Evolutionary conservation across 1,140 invertebrate species (phyloP).

Genomic region (Hyles vespertilio): DNA sequence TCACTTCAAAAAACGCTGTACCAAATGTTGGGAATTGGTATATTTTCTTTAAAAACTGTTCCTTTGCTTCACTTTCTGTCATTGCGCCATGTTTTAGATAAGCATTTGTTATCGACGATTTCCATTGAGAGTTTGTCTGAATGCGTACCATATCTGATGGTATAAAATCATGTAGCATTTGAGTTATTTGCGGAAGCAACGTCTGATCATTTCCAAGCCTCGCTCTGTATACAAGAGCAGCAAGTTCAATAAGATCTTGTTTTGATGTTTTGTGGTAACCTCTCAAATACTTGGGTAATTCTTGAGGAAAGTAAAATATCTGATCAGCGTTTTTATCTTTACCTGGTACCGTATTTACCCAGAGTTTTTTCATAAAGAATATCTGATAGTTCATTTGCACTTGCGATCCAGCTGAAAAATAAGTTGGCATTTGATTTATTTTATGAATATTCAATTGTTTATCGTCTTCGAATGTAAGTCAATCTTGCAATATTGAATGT

Average conservation of each 20-base stretch:
- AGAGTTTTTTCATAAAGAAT: slow-evolving; percentile 98
- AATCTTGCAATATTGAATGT: too few relatives aligned
- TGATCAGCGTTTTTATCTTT: slow-evolving; percentile 92
- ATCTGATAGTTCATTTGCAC: slow-evolving; percentile 92
- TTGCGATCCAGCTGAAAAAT: slow-evolving; percentile 64
- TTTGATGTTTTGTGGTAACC: slow-evolving; percentile 91
- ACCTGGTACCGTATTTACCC: slow-evolving; percentile 93
- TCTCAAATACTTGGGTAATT: slow-evolving; percentile 93
- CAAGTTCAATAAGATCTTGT: slow-evolving; percentile 87
- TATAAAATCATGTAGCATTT: slow-evolving; percentile 85
- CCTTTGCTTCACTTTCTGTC: slow-evolving; percentile 85
- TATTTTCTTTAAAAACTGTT: slow-evolving; percentile 88
- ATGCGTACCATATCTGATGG: slow-evolving; percentile 87
- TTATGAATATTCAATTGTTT: neutral
- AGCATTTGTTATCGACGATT: slow-evolving; percentile 81
- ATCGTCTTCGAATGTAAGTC: too few relatives aligned
- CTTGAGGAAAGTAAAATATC: slow-evolving; percentile 97
- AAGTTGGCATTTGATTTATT: slow-evolving; percentile 3
- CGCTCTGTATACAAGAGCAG: slow-evolving; percentile 87
- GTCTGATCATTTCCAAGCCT: slow-evolving; percentile 84
- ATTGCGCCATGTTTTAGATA: slow-evolving; percentile 80
- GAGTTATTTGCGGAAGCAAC: slow-evolving; percentile 78
- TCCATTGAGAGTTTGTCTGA: slow-evolving; percentile 88
- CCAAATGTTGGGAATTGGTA: slow-evolving; percentile 93
- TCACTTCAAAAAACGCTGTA: slow-evolving; percentile 97